Percentiles rank a stretch among this genome's conserved stretches.
phyloP scores from a whole-genome alignment of 2,113 vertebrate genomes.

The Gracilinanus agilis region DNA sequence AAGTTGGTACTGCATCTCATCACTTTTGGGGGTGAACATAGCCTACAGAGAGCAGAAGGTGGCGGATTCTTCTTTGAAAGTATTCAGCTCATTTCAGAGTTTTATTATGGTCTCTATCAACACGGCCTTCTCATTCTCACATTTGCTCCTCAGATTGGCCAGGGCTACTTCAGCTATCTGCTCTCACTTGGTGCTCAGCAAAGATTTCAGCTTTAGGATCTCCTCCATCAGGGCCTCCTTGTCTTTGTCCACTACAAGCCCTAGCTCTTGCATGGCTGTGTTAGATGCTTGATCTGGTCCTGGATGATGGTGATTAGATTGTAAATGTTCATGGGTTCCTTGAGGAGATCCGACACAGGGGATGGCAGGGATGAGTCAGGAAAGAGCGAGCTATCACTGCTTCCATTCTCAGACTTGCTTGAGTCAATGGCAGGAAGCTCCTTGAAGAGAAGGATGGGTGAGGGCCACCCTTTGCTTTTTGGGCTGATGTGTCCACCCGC shows the following conservation, averaged over 20 bases:
- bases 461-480: conserved; percentile 89
- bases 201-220: conserved; percentile 97
- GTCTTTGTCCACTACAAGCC: conserved; percentile 93
- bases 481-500: conserved; percentile 88
- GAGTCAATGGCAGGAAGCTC: conserved; percentile 88
- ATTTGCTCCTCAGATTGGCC: conserved; percentile 98
- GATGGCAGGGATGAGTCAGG: conserved; percentile 90
- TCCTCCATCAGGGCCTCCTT: conserved; percentile 96
- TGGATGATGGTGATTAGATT: conserved; percentile 97
- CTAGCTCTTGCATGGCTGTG: conserved; percentile 95
- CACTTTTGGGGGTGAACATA: conserved; percentile 94
- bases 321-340: conserved; percentile 94
- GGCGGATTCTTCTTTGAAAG: conserved; percentile 97
- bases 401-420: conserved; percentile 80
- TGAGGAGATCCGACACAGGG: conserved; percentile 84
- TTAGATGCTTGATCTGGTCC: conserved; percentile 97
- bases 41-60: conserved; percentile 98
- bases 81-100: conserved; percentile 97
- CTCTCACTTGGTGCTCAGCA: conserved; percentile 98
- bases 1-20: no score
- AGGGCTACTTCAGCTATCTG: conserved; percentile 98
- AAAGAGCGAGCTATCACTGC: conserved; percentile 86
- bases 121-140: conserved; percentile 96
- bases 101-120: conserved; percentile 98
- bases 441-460: conserved; percentile 93